These are phyloP conservation scores for Pristionchus fissidentatus DNA, from an alignment of 2,888 invertebrate species.

Conservation along the genomic window DNA sequence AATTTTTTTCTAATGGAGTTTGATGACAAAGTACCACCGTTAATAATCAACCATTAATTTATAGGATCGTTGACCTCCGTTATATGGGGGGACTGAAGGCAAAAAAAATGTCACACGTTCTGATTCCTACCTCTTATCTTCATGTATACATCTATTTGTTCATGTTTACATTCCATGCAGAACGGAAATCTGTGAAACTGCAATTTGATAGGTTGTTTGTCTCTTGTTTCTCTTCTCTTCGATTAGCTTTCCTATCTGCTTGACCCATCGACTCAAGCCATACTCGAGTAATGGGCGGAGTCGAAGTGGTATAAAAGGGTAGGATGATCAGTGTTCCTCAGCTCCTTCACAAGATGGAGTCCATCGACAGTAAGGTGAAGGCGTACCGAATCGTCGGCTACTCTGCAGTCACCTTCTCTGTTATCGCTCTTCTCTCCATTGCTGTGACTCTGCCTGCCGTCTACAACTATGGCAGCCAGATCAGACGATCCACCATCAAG, in stretches of 20 bases:
- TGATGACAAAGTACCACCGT: too few relatives aligned
- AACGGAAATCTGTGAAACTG: too few relatives aligned
- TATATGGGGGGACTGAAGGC: too few relatives aligned
- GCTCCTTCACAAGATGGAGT: constrained; percentile 2
- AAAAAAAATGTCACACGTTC: too few relatives aligned
- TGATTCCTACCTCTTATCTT: too few relatives aligned
- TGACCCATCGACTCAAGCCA: background rate
- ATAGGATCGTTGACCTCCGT: too few relatives aligned
- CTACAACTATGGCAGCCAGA: constrained; percentile 44
- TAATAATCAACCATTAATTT: too few relatives aligned
- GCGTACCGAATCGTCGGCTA: constrained; percentile 48
- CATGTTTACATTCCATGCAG: too few relatives aligned
- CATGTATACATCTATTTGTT: too few relatives aligned
- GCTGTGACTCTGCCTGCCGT: constrained; percentile 44
- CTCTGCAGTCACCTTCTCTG: constrained; percentile 45
- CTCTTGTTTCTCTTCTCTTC: background rate
- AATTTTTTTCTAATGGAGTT: too few relatives aligned
- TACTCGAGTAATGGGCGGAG: constrained; percentile 7
- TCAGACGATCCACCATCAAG: background rate
- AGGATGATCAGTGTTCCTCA: background rate
- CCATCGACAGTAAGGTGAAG: constrained; percentile 34
- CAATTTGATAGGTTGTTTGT: too few relatives aligned
- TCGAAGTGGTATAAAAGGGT: background rate
- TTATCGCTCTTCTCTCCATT: constrained; percentile 45
- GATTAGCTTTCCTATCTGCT: background rate